Conservation (phyloP, 1,140 invertebrate genomes). For the Ganaspis sp. region DNA sequence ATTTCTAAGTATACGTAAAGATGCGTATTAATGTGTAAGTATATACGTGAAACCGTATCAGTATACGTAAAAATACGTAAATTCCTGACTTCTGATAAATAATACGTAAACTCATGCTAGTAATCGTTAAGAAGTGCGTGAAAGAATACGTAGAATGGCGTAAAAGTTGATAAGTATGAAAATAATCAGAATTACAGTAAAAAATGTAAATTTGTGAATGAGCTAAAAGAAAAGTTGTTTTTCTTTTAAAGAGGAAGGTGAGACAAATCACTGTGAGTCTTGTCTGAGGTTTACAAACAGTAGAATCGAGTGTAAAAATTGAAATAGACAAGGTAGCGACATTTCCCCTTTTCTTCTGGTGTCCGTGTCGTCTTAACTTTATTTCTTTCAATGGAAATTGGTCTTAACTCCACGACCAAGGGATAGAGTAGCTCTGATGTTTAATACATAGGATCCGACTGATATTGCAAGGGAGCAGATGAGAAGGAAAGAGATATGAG, state of each 20-base stretch:
- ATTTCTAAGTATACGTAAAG: too few relatives aligned
- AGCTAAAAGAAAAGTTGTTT: too few relatives aligned
- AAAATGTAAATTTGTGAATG: too few relatives aligned
- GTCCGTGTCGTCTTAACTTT: conserved; percentile 48
- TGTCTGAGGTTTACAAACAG: neutral
- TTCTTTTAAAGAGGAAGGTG: neutral
- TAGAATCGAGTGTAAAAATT: conserved; percentile 6
- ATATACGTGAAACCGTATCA: too few relatives aligned
- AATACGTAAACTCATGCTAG: too few relatives aligned
- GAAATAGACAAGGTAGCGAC: conserved; percentile 23
- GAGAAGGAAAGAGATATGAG: neutral
- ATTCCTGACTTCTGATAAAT: too few relatives aligned
- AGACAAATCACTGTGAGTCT: neutral
- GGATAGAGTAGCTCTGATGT: conserved; percentile 46
- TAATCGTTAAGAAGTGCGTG: too few relatives aligned
- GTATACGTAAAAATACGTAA: too few relatives aligned
- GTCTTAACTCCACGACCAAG: conserved; percentile 42
- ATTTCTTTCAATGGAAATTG: conserved; percentile 46
- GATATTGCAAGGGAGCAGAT: conserved; percentile 58
- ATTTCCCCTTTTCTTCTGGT: neutral
- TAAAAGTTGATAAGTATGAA: too few relatives aligned
- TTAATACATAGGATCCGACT: conserved; percentile 65
- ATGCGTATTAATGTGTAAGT: too few relatives aligned
- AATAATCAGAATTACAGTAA: too few relatives aligned
- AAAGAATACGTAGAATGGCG: too few relatives aligned